phyloP scores from a whole-genome alignment of 2,888 invertebrate species.

The Bugula neritina region DNA sequence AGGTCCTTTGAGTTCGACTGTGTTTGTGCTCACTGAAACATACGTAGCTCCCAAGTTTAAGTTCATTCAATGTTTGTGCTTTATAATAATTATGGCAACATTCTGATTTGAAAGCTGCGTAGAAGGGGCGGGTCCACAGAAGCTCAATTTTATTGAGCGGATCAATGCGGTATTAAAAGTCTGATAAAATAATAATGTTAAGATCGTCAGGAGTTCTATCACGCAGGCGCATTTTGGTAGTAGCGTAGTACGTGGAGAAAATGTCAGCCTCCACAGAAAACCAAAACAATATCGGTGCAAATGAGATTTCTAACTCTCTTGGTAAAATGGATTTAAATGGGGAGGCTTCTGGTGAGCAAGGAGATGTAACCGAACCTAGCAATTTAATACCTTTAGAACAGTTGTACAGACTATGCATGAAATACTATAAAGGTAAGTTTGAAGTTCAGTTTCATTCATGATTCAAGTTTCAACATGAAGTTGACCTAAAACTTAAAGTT shows the following conservation, averaged over 20 bases:
- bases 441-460: no score
- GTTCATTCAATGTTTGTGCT: no score
- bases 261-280: background rate
- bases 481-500: background rate
- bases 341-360: background rate
- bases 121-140: no score
- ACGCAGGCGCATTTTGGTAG: background rate
- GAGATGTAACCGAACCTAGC: background rate
- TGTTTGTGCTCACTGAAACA: no score
- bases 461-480: background rate
- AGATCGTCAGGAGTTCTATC: background rate
- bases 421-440: slow-evolving; percentile 83
- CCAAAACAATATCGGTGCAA: background rate
- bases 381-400: slow-evolving; percentile 59
- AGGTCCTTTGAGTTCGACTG: no score
- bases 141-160: no score
- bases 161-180: no score
- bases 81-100: no score
- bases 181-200: no score
- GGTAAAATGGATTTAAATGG: background rate
- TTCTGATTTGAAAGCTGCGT: no score
- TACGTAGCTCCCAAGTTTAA: no score
- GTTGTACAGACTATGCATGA: slow-evolving; percentile 79
- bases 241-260: slow-evolving; percentile 13
- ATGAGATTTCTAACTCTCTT: background rate